Base-by-base conservation (phyloP, 2,888 invertebrate genomes). In the Lamproptera curius region DNA sequence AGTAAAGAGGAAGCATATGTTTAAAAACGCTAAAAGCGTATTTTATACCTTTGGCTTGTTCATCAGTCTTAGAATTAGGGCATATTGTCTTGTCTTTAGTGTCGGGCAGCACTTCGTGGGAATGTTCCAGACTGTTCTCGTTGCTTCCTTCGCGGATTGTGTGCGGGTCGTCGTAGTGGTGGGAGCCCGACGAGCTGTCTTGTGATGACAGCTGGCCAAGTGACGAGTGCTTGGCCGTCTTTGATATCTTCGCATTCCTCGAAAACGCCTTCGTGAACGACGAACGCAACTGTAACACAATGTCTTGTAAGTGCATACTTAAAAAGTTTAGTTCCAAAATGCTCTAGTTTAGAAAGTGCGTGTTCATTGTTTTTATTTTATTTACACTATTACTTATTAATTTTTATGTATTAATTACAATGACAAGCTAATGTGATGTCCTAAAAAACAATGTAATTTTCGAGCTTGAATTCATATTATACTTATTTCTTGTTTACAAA, bases 251-350 rank as follows among this genome's bases (percentile, higher is more conserved):
- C 51, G 93, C 93, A 77, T 93, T 93, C 56, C 95, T 90, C 13
- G 96, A 96, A 85, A 99, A 99, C 14, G 98, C 99, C 85, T 98
- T 98, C 61, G 97, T 97, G 83, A 99, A 98, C 26, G 98, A 98
- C 74, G 97, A 97, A 45, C 98, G 91, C 55, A 99, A 88, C 95
- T 91, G 78, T 56, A 77, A 76, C 58, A 46, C 47, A 44, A 52
- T 6, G 37, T n/a, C n/a, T n/a, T n/a, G n/a, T n/a, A n/a, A n/a
- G n/a, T n/a, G n/a, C n/a, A n/a, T n/a, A n/a, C n/a, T n/a, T n/a
- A n/a, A n/a, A n/a, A n/a, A n/a, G n/a, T n/a, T n/a, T n/a, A n/a
- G n/a, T n/a, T n/a, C n/a, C n/a, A n/a, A n/a, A n/a, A n/a, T n/a
- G n/a, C n/a, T n/a, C n/a, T n/a, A n/a, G n/a, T n/a, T n/a, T n/a